Base-by-base conservation (phyloP, 2,797 vertebrate genomes). In the Catamblyrhynchus diadema region DNA sequence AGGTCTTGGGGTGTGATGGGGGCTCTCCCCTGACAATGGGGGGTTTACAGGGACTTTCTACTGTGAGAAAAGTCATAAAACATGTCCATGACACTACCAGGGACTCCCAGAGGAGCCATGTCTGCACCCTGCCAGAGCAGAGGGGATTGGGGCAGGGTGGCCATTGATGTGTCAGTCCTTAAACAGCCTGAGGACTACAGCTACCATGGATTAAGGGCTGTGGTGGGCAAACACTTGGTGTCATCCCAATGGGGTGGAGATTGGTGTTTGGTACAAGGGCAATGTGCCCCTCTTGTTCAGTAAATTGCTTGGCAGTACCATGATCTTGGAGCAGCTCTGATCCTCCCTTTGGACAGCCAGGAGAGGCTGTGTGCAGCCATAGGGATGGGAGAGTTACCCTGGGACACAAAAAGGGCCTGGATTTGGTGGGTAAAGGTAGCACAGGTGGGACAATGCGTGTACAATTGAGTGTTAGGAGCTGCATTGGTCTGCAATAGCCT, bases 41-140 rank as follows among this genome's bases (percentile, higher is more conserved):
- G 44, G 8, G 14, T 50, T 54, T 64, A 21, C 44, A 67, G 32
- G 41, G 69, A 57, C 17, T 81, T 59, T 64, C 20, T 11, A 32
- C 9, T 24, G 10, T 12, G 25, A 53, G 41, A 28, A 62, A 71
- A 60, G 22, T 48, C 53, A 33, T n/a, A 51, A 72, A 39, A 57
- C 2, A 0, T 12, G 19, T 65, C 25, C 1, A 3, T 37, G 66
- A 30, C 4, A 5, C 32, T 56, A 8, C 48, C 30, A 15, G 0
- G 44, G 41, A 22, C 18, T 8, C 30, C 13, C 32, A 65, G 35
- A 67, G 71, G 33, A 56, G 27, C n/a, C 3, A 1, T 3, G 8
- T 39, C 23, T 74, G 39, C 47, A 42, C 32, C 27, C 10, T 47
- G 61, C 67, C 25, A 23, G 51, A 79, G 70, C 13, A 14, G 47